Evolutionary conservation across 2,797 vertebrate species (phyloP).

Genomic region (Rhinatrema bivittatum): DNA sequence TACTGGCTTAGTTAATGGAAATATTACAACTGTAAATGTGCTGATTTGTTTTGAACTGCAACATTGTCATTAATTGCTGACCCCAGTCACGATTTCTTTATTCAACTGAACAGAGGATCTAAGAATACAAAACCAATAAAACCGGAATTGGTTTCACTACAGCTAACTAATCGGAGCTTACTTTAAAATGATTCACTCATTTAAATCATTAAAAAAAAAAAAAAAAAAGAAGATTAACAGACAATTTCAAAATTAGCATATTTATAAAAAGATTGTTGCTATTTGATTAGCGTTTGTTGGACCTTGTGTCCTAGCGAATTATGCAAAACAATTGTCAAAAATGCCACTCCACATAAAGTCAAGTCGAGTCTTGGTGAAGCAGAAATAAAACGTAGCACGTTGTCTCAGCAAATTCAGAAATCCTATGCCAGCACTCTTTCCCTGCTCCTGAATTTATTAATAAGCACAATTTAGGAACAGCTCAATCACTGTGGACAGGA

Average conservation of each 20-base stretch:
- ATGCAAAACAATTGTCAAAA: no score
- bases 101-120: no score
- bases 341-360: slow-evolving; percentile 16
- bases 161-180: neutral
- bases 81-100: slow-evolving; percentile 9
- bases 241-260: slow-evolving; percentile 12
- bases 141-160: no score
- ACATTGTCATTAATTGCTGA: slow-evolving; percentile 25
- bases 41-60: slow-evolving; percentile 18
- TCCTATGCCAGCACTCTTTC: slow-evolving; percentile 18
- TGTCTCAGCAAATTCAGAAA: slow-evolving; percentile 13
- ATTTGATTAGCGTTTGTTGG: slow-evolving; percentile 26
- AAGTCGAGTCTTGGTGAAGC: slow-evolving; percentile 13
- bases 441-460: slow-evolving; percentile 29
- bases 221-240: slow-evolving; percentile 26
- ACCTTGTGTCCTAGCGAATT: no score
- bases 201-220: slow-evolving; percentile 18
- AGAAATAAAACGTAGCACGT: slow-evolving; percentile 5
- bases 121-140: no score
- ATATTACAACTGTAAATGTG: slow-evolving; percentile 25
- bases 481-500: slow-evolving; percentile 27
- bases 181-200: slow-evolving; percentile 11
- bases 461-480: slow-evolving; percentile 34
- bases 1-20: slow-evolving; percentile 19
- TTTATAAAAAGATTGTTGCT: slow-evolving; percentile 24